These are phyloP conservation scores for Antedon bifida DNA, from an alignment of 35 echinoderm and acorn worm genomes.

Conservation along the genomic window DNA sequence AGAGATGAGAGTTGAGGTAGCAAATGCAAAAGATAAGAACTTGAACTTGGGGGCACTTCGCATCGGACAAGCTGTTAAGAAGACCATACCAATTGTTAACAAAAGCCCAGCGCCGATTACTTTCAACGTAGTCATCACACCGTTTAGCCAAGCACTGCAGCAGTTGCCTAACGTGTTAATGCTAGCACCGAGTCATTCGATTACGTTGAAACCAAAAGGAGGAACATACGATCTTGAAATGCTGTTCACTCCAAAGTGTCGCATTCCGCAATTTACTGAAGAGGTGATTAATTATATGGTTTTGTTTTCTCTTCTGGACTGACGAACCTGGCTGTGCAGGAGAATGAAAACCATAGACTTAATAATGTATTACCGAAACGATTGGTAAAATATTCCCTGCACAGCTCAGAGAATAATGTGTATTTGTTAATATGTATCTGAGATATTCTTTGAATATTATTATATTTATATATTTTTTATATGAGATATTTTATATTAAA, in stretches of 20 bases:
- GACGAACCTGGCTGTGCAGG: too few relatives aligned
- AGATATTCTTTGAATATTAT: too few relatives aligned
- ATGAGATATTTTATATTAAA: too few relatives aligned
- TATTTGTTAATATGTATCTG: too few relatives aligned
- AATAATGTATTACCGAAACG: too few relatives aligned
- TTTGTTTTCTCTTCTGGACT: not conserved
- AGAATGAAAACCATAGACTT: too few relatives aligned
- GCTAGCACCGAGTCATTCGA: slow-evolving; percentile 53
- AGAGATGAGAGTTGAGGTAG: slow-evolving; percentile 85
- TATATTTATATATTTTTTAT: too few relatives aligned
- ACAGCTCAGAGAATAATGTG: too few relatives aligned
- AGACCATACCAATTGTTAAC: slow-evolving; percentile 71
- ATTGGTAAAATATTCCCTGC: too few relatives aligned
- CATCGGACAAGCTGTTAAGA: slow-evolving; percentile 59
- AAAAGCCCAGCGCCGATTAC: slow-evolving; percentile 72
- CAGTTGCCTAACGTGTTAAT: slow-evolving; percentile 62
- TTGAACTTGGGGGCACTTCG: slow-evolving; percentile 82
- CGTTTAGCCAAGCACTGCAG: slow-evolving; percentile 61
- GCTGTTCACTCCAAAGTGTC: slow-evolving; percentile 78
- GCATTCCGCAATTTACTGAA: slow-evolving; percentile 89
- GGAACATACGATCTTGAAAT: slow-evolving; percentile 55
- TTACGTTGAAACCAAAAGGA: slow-evolving; percentile 67
- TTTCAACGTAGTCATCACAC: slow-evolving; percentile 87
- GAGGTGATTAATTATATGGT: slow-evolving; percentile 36
- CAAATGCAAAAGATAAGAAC: slow-evolving; percentile 68